Percentiles rank a stretch among this genome's conserved stretches.
Evolutionary conservation across 2,113 vertebrate genomes (phyloP).

Genomic region (Myanophis thanlyinensis): DNA sequence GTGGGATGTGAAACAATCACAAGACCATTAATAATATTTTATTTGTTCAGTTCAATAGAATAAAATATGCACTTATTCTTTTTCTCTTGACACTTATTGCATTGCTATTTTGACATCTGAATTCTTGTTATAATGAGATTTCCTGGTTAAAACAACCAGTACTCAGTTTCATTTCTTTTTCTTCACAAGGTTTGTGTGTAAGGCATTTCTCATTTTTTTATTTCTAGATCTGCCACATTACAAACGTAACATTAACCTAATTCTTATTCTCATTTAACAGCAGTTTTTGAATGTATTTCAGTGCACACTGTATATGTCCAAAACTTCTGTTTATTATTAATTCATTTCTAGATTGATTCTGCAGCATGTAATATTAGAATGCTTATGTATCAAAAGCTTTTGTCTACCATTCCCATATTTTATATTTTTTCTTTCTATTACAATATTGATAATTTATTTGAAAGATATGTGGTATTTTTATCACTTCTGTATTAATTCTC

Average conservation of each 20-base stretch:
- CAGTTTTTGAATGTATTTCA: neutral
- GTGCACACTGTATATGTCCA: neutral
- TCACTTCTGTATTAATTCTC: neutral
- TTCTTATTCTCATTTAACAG: neutral
- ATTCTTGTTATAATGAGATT: conserved; percentile 11
- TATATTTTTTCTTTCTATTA: neutral
- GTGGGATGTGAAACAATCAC: neutral
- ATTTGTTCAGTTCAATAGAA: neutral
- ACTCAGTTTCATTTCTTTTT: conserved; percentile 9
- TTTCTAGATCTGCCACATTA: neutral
- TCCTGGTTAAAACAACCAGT: neutral
- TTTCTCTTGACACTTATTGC: neutral
- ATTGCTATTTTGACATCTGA: conserved; percentile 7
- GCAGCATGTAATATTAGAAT: neutral
- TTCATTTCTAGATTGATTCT: neutral
- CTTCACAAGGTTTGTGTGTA: neutral
- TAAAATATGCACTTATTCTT: conserved; percentile 7
- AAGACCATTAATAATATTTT: neutral
- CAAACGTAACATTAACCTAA: neutral
- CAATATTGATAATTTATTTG: neutral
- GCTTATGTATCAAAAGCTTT: neutral
- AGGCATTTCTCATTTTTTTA: neutral
- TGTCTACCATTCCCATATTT: neutral
- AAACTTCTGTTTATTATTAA: neutral
- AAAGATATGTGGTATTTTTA: neutral